Base-by-base conservation (phyloP, 2,113 vertebrate species). In the Neodon shergylaensis region DNA sequence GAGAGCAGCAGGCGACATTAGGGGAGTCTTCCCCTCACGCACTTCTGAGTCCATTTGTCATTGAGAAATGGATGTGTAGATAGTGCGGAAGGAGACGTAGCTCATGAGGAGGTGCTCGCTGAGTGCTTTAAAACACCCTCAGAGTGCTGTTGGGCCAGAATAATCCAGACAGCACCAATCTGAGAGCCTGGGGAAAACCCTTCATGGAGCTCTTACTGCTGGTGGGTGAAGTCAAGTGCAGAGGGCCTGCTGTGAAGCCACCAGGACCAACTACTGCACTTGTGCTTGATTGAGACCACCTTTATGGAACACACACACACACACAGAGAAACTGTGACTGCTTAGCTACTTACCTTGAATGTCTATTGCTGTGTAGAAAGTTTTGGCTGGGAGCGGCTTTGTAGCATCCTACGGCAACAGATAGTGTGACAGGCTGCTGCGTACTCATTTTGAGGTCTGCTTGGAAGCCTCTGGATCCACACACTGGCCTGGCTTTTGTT, bases 51-150 rank as follows among this genome's bases (percentile, higher is more conserved):
- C 90, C 66, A 61, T 42, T 10, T 24, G 86, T 92, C 93, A 49
- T 16, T 14, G 3, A 5, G 85, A 79, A 74, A n/a, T 58, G 54
- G 65, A 33, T 39, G 7, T 28, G n/a, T 2, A 65, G 84, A 19
- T 17, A 22, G 10, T 0, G 1, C 1, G 0, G 70, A 21, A 7
- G 36, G 12, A 36, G 17, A 16, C 0, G 2, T 33, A 0, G 79
- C 31, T 36, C 24, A 0, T 7, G 61, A 86, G 61, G 73, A 39
- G 7, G 12, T 5, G 31, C 4, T 9, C 14, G 2, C 3, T 0
- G 7, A 83, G 73, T 14, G 39, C 74, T 10, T 16, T 7, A 14
- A 8, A 10, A 33, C 31, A 0, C 44, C 14, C 36, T 3, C 12
- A 5, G 33, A 44, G 73, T 33, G 88, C 42, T 79, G 0, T 19